Evolutionary conservation across 2,888 invertebrate genomes (phyloP).

Genomic region (Ernsta delagoae): DNA sequence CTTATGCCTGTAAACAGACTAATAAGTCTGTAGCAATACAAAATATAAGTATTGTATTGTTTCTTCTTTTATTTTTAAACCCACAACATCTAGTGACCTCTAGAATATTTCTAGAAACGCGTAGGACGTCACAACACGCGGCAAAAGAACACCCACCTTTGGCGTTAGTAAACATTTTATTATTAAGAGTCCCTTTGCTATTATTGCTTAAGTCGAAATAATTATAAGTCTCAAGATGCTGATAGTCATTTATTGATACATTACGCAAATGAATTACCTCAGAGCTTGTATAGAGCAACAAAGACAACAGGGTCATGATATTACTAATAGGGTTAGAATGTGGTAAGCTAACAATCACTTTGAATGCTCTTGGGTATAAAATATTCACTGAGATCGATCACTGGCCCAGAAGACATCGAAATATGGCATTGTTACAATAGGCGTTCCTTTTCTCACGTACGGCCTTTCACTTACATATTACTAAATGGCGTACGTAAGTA

Average conservation of each 20-base stretch:
- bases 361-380: slow-evolving; percentile 67
- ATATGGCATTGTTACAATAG: slow-evolving; percentile 79
- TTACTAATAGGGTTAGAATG: slow-evolving; percentile 39
- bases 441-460: slow-evolving; percentile 81
- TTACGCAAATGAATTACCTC: slow-evolving; percentile 8
- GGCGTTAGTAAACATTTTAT: too few relatives aligned
- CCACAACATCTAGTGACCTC: too few relatives aligned
- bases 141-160: background rate
- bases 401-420: slow-evolving; percentile 74
- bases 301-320: slow-evolving; percentile 17
- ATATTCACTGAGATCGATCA: slow-evolving; percentile 81
- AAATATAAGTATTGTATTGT: too few relatives aligned
- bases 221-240: too few relatives aligned
- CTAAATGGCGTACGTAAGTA: slow-evolving; percentile 62
- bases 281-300: background rate
- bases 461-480: slow-evolving; percentile 82
- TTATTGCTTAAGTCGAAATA: too few relatives aligned
- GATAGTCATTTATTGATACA: background rate
- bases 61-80: too few relatives aligned
- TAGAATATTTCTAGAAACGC: too few relatives aligned
- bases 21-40: too few relatives aligned
- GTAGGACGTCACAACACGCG: background rate
- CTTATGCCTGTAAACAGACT: too few relatives aligned
- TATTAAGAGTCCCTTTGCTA: too few relatives aligned
- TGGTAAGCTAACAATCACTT: slow-evolving; percentile 57